phyloP scores from a whole-genome alignment of 1,140 invertebrate genomes.

The Meloidogyne floridensis region DNA sequence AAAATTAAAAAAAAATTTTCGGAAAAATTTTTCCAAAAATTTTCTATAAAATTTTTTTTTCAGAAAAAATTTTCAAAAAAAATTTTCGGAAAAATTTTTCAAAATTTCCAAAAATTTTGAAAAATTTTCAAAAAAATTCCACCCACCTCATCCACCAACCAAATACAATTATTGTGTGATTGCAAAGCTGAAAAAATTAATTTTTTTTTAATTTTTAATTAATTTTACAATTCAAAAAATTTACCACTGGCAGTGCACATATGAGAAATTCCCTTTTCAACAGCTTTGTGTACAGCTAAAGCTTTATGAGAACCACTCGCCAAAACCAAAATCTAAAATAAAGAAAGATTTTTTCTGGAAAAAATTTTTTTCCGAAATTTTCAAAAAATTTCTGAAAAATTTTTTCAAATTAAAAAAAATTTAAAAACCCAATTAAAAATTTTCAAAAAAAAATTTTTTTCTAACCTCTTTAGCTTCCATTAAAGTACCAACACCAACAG shows the following conservation, averaged over 20 bases:
- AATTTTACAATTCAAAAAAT: too few relatives aligned
- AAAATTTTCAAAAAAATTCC: not conserved
- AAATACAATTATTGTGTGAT: slow-evolving; percentile 84
- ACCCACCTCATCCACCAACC: slow-evolving; percentile 84
- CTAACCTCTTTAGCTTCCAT: slow-evolving; percentile 93
- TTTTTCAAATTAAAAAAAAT: slow-evolving; percentile 9
- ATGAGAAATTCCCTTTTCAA: slow-evolving; percentile 95
- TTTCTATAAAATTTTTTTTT: not conserved
- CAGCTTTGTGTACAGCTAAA: slow-evolving; percentile 91
- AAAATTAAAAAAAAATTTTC: not conserved
- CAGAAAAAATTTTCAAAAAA: too few relatives aligned
- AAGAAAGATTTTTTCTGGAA: too few relatives aligned
- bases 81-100: not conserved
- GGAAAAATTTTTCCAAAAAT: not conserved
- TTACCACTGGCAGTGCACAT: slow-evolving; percentile 82
- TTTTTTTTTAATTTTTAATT: not conserved
- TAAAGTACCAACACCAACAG: slow-evolving; percentile 96
- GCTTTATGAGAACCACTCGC: slow-evolving; percentile 97
- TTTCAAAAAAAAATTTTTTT: too few relatives aligned
- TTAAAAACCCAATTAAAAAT: too few relatives aligned
- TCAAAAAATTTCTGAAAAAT: not conserved
- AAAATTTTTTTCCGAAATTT: not conserved
- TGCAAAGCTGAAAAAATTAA: slow-evolving; percentile 83
- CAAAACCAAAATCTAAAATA: slow-evolving; percentile 84
- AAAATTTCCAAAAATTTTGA: not conserved